Conservation (phyloP, 2,113 vertebrate species). For the Engystomops pustulosus region DNA sequence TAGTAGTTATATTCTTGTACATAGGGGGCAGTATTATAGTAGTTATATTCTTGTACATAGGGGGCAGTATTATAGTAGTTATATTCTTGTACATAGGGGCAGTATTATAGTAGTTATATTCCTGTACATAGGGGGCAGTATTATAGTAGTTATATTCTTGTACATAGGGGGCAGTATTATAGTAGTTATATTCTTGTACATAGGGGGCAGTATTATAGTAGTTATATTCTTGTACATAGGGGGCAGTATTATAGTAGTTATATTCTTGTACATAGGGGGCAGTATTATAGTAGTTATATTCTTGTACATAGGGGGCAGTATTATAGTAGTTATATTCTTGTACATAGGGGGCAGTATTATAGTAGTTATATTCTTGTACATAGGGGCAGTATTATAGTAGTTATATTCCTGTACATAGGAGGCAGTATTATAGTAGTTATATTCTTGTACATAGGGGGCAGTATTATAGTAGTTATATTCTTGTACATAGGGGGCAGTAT, state of each 20-base stretch:
- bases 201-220: background rate
- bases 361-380: conserved; percentile 7
- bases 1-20: conserved; percentile 4
- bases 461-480: conserved; percentile 16
- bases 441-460: background rate
- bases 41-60: no score
- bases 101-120: conserved; percentile 15
- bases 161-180: conserved; percentile 2
- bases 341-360: background rate
- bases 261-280: background rate
- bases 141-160: conserved; percentile 15
- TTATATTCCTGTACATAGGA: conserved; percentile 3
- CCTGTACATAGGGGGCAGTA: background rate
- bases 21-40: background rate
- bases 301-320: background rate
- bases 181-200: conserved; percentile 6
- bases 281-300: background rate
- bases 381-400: conserved; percentile 2
- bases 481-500: background rate
- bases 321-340: conserved; percentile 1
- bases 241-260: conserved; percentile 5
- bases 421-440: conserved; percentile 9
- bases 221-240: background rate
- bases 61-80: conserved; percentile 11
- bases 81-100: conserved; percentile 1